Evolutionary conservation across 2,113 vertebrate species (phyloP).

Genomic region (Rhabdomys dilectus): DNA sequence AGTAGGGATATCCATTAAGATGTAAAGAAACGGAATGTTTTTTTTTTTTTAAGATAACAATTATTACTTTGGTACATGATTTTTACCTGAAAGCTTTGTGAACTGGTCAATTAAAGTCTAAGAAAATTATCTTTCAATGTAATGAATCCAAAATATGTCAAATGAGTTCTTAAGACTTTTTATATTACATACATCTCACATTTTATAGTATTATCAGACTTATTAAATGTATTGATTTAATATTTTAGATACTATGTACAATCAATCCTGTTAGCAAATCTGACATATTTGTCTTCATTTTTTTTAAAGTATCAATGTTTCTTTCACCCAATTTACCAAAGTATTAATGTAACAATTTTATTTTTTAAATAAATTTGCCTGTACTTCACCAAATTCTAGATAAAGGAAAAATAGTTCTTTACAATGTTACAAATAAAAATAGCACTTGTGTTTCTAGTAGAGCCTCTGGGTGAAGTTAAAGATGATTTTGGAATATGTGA

Average conservation of each 20-base stretch:
- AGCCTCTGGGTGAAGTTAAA: not conserved
- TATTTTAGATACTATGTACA: slow-evolving; percentile 46
- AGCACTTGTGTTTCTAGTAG: not conserved
- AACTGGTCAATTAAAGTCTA: not conserved
- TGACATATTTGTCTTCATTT: not conserved
- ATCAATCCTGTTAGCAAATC: not conserved
- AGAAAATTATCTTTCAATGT: not conserved
- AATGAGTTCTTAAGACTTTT: slow-evolving; percentile 31
- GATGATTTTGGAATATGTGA: not conserved
- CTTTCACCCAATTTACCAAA: slow-evolving; percentile 13
- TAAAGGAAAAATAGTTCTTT: not conserved
- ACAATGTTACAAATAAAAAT: not conserved
- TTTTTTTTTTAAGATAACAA: not conserved
- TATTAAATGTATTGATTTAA: slow-evolving; percentile 39
- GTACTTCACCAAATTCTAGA: not conserved
- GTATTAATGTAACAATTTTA: slow-evolving; percentile 3
- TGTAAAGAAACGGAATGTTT: too few species aligned
- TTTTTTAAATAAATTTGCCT: slow-evolving; percentile 52
- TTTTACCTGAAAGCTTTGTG: slow-evolving; percentile 21
- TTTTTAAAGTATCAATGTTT: slow-evolving; percentile 46
- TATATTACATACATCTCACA: not conserved
- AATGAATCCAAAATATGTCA: not conserved
- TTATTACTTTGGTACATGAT: not conserved
- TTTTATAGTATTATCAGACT: slow-evolving; percentile 53
- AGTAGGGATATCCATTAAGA: too few species aligned